Base-by-base conservation (phyloP, 1,140 invertebrate species). In the Aradophagus sp. region DNA sequence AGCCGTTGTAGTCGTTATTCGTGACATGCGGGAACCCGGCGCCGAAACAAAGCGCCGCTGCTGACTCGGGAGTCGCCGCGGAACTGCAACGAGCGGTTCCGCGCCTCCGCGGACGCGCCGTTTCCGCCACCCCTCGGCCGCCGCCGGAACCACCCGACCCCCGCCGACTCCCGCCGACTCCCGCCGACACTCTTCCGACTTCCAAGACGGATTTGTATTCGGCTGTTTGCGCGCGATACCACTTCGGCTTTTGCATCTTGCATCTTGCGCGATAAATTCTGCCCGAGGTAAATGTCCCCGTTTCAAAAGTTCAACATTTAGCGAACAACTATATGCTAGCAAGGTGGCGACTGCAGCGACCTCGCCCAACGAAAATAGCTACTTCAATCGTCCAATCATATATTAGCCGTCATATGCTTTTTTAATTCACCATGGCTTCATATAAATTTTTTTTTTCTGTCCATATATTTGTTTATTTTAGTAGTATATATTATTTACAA, bases 1-100 rank as follows among this genome's bases (percentile, higher is more conserved):
- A 56, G 53, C 19, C 53, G 11, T 5, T 23, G 8, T 23, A 23
- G 35, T 50, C 61, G 56, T 63, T 59, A 53, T 73, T 73, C 63
- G 70, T 59, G 44, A 59, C 68, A 61, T 56, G 53, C 61, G 61
- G 48, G 2, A 4, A 29, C 34, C 47, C 63, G 52, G 63, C 45
- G 13, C 12, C 26, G 13, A 53, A n/a, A 34, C 58, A 27, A 38
- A 63, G 53, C 58, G 38, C 16, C 52, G 45, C 56, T 45, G 17
- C 52, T 62, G 41, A 67, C 63, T 42, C 70, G 56, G 65, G 58
- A 63, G 63, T 17, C 59, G 58, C 53, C 70, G 63, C 70, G 70
- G 53, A 63, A 73, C 63, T 68, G 70, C 62, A 56, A 67, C 47
- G 63, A 62, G 58, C 63, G 58, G 70, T 63, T 63, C 58, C 58